Evolutionary conservation across 1,140 invertebrate genomes (phyloP).

Genomic region (Drosophila sp.): DNA sequence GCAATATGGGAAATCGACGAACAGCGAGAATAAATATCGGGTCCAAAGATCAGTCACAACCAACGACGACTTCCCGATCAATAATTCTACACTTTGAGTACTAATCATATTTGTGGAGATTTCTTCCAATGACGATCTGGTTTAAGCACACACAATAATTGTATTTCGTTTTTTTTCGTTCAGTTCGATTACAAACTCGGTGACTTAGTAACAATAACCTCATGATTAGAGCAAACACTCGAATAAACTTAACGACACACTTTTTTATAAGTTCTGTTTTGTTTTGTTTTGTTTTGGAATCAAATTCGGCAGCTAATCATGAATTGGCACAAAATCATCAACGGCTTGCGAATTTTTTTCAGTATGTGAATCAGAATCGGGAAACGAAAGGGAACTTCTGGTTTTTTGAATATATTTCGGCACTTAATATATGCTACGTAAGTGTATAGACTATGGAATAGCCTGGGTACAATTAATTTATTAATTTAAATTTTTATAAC

Average conservation of each 20-base stretch:
- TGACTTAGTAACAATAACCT: conserved; percentile 11
- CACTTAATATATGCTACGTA: too few relatives aligned
- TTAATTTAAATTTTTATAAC: too few relatives aligned
- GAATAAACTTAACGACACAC: conserved; percentile 32
- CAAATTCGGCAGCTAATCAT: conserved; percentile 47
- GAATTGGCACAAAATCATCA: conserved; percentile 52
- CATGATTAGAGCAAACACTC: conserved; percentile 1
- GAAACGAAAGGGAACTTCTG: conserved; percentile 37
- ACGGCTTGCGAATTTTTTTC: conserved; percentile 18
- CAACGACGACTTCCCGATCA: conserved; percentile 8
- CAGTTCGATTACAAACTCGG: background rate
- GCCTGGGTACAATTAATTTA: too few relatives aligned
- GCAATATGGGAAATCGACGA: conserved; percentile 8
- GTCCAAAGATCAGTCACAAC: conserved; percentile 14
- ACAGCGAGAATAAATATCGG: background rate
- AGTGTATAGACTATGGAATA: too few relatives aligned
- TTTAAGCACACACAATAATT: background rate
- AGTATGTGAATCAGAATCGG: conserved; percentile 24
- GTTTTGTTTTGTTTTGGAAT: conserved; percentile 11
- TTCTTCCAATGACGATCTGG: background rate
- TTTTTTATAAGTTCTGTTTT: conserved; percentile 31
- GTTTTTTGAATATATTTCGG: conserved; percentile 12
- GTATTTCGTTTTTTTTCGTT: too few relatives aligned
- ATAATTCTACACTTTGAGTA: background rate
- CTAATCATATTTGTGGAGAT: conserved; percentile 7